phyloP scores from a whole-genome alignment of 1,140 invertebrate genomes.

The Zaprionus kolodkinae region DNA sequence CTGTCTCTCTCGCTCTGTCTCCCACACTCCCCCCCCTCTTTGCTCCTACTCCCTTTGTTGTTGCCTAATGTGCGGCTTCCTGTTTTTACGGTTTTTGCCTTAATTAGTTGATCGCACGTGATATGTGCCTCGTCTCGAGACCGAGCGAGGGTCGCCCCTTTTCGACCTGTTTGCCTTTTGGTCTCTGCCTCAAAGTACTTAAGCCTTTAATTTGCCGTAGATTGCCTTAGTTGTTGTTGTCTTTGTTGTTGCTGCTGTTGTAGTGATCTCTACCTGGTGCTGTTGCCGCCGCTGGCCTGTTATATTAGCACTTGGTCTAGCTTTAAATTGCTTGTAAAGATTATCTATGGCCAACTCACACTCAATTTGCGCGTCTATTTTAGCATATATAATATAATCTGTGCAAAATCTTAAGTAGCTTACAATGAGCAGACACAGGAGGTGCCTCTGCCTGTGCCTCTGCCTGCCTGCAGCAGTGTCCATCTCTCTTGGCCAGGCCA shows the following conservation, averaged over 20 bases:
- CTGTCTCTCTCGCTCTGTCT: background rate
- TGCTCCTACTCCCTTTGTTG: slow-evolving; percentile 45
- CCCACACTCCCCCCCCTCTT: background rate
- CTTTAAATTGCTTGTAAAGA: slow-evolving; percentile 83
- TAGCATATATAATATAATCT: slow-evolving; percentile 77
- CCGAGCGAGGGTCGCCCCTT: slow-evolving; percentile 20
- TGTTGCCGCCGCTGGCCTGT: slow-evolving; percentile 57
- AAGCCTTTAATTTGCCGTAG: slow-evolving; percentile 48
- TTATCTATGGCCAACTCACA: slow-evolving; percentile 82
- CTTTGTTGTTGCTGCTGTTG: slow-evolving; percentile 14
- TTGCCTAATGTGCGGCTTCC: slow-evolving; percentile 78
- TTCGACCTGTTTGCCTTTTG: slow-evolving; percentile 26
- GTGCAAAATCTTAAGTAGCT: slow-evolving; percentile 82
- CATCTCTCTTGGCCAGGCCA: slow-evolving; percentile 35
- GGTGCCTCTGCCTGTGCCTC: slow-evolving; percentile 6
- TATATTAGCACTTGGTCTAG: slow-evolving; percentile 81
- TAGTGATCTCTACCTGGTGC: slow-evolving; percentile 39
- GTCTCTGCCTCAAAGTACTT: slow-evolving; percentile 33
- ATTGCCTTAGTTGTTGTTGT: slow-evolving; percentile 33
- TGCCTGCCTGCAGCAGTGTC: background rate
- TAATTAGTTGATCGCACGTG: slow-evolving; percentile 82
- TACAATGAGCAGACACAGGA: slow-evolving; percentile 63
- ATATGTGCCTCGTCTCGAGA: slow-evolving; percentile 44
- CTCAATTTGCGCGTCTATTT: slow-evolving; percentile 81
- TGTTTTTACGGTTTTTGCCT: slow-evolving; percentile 76